phyloP scores from a whole-genome alignment of 2,797 vertebrate genomes.

The Microctenopoma stevenorrisi region DNA sequence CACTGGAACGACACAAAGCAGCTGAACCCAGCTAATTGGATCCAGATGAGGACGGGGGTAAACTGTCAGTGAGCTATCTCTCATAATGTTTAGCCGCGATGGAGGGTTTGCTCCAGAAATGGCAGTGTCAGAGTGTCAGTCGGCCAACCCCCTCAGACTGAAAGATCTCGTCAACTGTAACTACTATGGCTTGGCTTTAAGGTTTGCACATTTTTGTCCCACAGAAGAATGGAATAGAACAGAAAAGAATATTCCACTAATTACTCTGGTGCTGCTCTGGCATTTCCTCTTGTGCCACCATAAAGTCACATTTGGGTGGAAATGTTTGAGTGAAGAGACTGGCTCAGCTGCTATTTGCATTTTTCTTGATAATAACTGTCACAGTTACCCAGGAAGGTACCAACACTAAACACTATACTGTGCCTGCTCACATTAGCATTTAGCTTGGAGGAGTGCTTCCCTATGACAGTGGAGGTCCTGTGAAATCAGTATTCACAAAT shows the following conservation, averaged over 20 bases:
- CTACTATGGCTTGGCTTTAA: not conserved
- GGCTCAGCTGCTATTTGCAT: no score
- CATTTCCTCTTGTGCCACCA: not conserved
- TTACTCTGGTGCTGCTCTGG: not conserved
- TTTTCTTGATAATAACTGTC: no score
- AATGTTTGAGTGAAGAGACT: no score
- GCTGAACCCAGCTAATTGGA: conserved; percentile 49
- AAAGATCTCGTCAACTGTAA: not conserved
- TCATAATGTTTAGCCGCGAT: not conserved
- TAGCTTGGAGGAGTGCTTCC: no score
- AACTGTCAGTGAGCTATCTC: conserved; percentile 4
- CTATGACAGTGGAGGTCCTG: no score
- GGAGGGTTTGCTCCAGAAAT: not conserved
- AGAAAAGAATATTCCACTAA: not conserved
- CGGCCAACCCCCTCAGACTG: not conserved
- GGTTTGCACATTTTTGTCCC: not conserved
- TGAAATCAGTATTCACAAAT: no score
- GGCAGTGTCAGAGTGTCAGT: not conserved
- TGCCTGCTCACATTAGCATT: no score
- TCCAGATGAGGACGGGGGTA: conserved; percentile 63
- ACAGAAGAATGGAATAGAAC: not conserved
- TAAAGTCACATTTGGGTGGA: no score
- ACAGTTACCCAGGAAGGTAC: no score
- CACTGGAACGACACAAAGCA: conserved; percentile 44
- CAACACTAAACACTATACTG: no score